These are phyloP conservation scores for Tachina grossa DNA, from an alignment of 2,888 invertebrate genomes.

Conservation along the genomic window DNA sequence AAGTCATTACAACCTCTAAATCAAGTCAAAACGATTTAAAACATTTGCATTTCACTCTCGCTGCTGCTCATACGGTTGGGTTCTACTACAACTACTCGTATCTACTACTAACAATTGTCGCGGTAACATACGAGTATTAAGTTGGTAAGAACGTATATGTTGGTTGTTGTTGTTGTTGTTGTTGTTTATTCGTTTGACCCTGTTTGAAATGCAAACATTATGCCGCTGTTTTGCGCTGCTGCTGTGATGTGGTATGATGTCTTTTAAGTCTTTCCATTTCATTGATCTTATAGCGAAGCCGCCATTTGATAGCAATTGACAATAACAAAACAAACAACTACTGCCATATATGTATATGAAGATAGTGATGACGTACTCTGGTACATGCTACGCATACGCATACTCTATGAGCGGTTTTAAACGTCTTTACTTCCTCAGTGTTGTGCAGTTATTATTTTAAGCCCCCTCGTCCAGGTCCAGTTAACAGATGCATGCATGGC, in stretches of 20 bases:
- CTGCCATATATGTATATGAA: neutral
- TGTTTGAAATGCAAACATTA: constrained; percentile 54
- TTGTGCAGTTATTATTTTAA: neutral
- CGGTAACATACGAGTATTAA: neutral
- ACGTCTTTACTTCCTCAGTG: constrained; percentile 23
- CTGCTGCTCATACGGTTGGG: constrained; percentile 14
- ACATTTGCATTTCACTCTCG: constrained; percentile 66
- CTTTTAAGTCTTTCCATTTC: constrained; percentile 70
- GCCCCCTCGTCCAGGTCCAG: neutral
- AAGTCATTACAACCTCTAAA: constrained; percentile 72
- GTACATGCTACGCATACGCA: constrained; percentile 35
- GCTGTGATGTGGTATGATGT: constrained; percentile 67
- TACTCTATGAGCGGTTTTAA: constrained; percentile 34
- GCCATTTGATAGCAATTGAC: constrained; percentile 58
- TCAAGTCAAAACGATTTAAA: constrained; percentile 72
- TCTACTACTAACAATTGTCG: constrained; percentile 44
- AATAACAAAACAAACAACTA: constrained; percentile 6
- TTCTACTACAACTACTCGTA: constrained; percentile 16
- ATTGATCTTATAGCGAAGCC: constrained; percentile 68
- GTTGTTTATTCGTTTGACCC: constrained; percentile 40
- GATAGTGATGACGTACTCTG: constrained; percentile 40
- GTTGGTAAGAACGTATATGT: constrained; percentile 5
- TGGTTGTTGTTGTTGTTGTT: neutral
- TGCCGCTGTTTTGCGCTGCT: constrained; percentile 65
- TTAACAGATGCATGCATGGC: neutral